Percentiles rank a stretch among this genome's conserved stretches.
Conservation (phyloP, 2,113 vertebrate species). For the Candoia aspera region DNA sequence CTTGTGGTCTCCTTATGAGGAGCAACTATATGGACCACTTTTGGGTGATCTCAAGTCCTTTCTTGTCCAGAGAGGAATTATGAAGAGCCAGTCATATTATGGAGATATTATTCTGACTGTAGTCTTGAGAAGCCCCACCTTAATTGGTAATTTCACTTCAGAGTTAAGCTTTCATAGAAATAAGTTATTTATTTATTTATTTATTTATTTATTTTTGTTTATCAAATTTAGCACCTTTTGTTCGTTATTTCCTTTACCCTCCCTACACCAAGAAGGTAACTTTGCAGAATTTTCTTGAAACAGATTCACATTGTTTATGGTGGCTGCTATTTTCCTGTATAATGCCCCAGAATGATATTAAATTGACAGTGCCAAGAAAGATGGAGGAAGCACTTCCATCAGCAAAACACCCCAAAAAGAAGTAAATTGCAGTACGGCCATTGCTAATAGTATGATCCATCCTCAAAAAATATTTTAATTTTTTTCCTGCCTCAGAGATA, state of each 20-base stretch:
- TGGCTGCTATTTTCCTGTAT: neutral
- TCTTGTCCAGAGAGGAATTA: no score
- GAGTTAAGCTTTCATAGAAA: neutral
- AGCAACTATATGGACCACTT: no score
- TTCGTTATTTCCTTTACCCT: neutral
- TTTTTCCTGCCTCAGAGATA: neutral
- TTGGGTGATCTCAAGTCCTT: no score
- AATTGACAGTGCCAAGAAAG: neutral
- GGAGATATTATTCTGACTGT: neutral
- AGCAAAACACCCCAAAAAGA: neutral
- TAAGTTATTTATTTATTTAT: neutral
- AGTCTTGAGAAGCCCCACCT: neutral
- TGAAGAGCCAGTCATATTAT: neutral
- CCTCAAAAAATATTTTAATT: neutral
- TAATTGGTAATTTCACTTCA: neutral
- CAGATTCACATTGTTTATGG: neutral
- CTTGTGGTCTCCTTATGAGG: no score
- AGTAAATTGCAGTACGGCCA: neutral
- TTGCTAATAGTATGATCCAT: neutral
- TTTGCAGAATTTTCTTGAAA: neutral
- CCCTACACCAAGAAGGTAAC: neutral
- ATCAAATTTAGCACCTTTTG: neutral
- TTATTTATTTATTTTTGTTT: no score
- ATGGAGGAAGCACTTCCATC: neutral
- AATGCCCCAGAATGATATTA: neutral